Evolutionary conservation across 2,888 invertebrate genomes (phyloP).

Genomic region (Dicroscelio sp.): DNA sequence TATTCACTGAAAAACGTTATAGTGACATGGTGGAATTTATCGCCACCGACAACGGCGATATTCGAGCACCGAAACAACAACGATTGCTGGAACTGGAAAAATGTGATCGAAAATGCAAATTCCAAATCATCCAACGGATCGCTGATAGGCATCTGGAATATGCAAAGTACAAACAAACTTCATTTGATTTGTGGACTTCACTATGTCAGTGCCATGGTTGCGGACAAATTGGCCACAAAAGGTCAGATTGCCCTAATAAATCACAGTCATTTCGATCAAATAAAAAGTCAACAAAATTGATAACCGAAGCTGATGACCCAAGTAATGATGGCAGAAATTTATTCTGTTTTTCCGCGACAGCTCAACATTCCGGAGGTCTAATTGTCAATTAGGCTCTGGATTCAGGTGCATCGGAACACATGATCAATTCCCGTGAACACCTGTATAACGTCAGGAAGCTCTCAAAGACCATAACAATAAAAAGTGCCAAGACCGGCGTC

Average conservation of each 20-base stretch:
- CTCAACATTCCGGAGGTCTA: no score
- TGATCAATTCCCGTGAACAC: background rate
- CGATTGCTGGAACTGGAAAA: background rate
- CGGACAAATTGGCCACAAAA: background rate
- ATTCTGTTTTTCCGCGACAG: no score
- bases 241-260: no score
- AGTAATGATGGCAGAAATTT: background rate
- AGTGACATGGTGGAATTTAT: background rate
- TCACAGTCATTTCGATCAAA: background rate
- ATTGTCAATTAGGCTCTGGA: background rate
- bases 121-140: constrained; percentile 81
- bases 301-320: background rate
- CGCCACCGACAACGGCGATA: background rate
- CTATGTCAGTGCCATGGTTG: constrained; percentile 42
- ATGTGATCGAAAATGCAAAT: constrained; percentile 82
- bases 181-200: constrained; percentile 81
- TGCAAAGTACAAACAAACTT: constrained; percentile 82
- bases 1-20: background rate
- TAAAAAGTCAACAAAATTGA: background rate
- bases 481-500: background rate
- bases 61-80: background rate
- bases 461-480: background rate
- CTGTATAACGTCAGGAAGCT: background rate
- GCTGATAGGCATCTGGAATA: constrained; percentile 84
- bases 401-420: background rate